These are phyloP conservation scores for Odontomyia ornata DNA, from an alignment of 2,888 invertebrate genomes.

Conservation along the genomic window DNA sequence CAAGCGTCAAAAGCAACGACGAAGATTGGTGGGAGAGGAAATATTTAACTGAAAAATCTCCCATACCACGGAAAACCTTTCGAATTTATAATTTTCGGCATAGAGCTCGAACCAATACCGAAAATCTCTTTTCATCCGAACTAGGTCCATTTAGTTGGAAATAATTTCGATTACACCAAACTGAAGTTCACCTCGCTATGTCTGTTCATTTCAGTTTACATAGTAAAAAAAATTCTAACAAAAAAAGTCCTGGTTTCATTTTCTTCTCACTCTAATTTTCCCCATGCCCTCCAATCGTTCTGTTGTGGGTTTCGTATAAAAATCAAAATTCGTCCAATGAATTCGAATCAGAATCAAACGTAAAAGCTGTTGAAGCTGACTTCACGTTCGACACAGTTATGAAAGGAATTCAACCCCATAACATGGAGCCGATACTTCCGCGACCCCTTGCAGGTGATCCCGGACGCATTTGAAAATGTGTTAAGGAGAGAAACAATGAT, in stretches of 20 bases:
- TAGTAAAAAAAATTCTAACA: not conserved
- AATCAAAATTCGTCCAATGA: conserved; percentile 20
- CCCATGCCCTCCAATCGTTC: not conserved
- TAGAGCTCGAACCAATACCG: not conserved
- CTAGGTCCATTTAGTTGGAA: not conserved
- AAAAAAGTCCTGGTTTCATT: not conserved
- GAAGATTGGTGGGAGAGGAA: not conserved
- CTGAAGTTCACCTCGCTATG: not conserved
- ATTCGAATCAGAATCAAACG: conserved; percentile 29
- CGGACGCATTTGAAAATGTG: not conserved
- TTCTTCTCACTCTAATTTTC: not conserved
- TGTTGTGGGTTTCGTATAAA: not conserved
- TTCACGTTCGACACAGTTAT: conserved; percentile 11
- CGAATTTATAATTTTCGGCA: conserved; percentile 8
- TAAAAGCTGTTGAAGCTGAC: conserved; percentile 15
- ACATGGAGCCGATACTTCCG: not conserved
- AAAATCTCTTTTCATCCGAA: not conserved
- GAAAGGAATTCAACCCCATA: conserved; percentile 25
- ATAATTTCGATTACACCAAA: conserved; percentile 7
- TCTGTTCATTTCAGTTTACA: not conserved
- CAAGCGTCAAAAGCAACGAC: not conserved
- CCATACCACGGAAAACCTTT: not conserved
- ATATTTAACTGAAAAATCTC: not conserved
- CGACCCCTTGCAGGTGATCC: not conserved
- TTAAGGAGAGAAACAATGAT: conserved; percentile 1